Conservation (phyloP, 2,888 invertebrate genomes). For the Apodemia duryi region DNA sequence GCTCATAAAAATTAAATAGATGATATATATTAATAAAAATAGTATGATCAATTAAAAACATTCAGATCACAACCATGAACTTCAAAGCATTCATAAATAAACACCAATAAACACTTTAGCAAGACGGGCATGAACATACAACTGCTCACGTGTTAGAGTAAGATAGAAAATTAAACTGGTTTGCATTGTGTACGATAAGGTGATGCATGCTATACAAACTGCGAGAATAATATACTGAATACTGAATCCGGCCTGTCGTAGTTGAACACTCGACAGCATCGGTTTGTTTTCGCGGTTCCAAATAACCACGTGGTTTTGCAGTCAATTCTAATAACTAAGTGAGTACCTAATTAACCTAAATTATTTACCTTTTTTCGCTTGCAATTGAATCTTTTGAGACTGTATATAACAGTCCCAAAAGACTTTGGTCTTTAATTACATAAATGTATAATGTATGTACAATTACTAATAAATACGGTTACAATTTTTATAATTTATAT, state of each 20-base stretch:
- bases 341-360: constrained; percentile 39
- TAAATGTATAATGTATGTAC: not conserved
- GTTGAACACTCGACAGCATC: constrained; percentile 58
- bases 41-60: not conserved
- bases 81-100: constrained; percentile 31
- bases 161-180: constrained; percentile 28
- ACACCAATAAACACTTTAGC: constrained; percentile 26
- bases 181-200: constrained; percentile 36
- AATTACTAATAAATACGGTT: not conserved
- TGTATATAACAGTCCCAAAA: not conserved
- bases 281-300: constrained; percentile 43
- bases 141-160: constrained; percentile 18
- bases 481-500: not conserved
- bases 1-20: no score
- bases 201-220: constrained; percentile 23
- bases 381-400: not conserved
- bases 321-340: constrained; percentile 44
- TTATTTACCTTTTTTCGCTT: not conserved
- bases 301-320: constrained; percentile 65
- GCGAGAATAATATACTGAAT: constrained; percentile 6
- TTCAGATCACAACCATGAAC: constrained; percentile 28
- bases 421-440: not conserved
- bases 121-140: constrained; percentile 28
- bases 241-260: constrained; percentile 54
- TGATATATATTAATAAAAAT: no score